Percentiles rank a stretch among this genome's conserved stretches.
These are phyloP conservation scores for Cryptotermes secundus DNA, from an alignment of 1,140 invertebrate genomes.

Conservation along the genomic window DNA sequence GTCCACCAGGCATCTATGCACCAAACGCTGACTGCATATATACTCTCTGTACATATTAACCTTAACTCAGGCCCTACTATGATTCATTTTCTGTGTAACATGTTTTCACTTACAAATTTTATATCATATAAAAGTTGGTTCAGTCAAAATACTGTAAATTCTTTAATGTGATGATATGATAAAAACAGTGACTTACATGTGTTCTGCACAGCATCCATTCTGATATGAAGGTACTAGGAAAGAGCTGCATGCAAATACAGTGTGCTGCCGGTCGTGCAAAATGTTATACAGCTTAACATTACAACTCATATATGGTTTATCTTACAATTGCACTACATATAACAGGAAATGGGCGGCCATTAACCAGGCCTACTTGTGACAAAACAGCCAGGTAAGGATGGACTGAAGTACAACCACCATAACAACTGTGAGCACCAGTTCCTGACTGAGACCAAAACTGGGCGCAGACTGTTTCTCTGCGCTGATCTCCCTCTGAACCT, in stretches of 20 bases:
- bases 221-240: background rate
- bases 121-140: constrained; percentile 4
- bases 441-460: background rate
- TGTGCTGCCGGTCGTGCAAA: background rate
- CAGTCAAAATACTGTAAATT: background rate
- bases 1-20: background rate
- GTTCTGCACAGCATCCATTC: background rate
- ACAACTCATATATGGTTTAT: background rate
- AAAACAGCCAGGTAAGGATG: constrained; percentile 20
- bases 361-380: constrained; percentile 3
- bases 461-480: background rate
- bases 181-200: background rate
- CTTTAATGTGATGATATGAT: background rate
- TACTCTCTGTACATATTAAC: background rate
- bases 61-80: background rate
- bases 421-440: constrained; percentile 1
- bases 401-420: constrained; percentile 16
- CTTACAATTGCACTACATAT: no score
- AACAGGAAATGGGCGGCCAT: background rate
- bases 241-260: background rate
- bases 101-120: background rate
- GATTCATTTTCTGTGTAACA: background rate
- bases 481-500: constrained; percentile 44
- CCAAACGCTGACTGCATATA: background rate
- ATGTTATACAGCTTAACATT: background rate